A percentile compares a stretch with the other conserved stretches of the same genome.
These are phyloP conservation scores for Lissonota sp. DNA, from an alignment of 2,888 invertebrate species.

Conservation along the genomic window DNA sequence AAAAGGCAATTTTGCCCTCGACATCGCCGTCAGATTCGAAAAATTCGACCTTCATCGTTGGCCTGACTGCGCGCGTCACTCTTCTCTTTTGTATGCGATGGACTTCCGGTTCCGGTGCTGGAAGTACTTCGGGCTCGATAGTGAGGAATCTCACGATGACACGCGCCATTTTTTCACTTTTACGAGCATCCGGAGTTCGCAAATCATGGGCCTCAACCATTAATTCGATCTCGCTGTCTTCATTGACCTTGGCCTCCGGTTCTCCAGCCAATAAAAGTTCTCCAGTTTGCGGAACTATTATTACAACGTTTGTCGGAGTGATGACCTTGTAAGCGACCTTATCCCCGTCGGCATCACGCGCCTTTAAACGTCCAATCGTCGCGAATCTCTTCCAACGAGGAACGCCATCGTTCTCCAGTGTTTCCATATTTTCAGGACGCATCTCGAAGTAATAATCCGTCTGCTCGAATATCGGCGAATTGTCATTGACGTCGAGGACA, in stretches of 20 bases:
- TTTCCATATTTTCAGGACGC: constrained; percentile 77
- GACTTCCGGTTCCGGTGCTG: constrained; percentile 74
- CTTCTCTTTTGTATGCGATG: constrained; percentile 83
- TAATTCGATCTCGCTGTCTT: constrained; percentile 88
- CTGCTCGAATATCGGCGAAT: constrained; percentile 93
- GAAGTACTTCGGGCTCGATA: constrained; percentile 82
- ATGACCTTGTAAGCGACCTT: constrained; percentile 94
- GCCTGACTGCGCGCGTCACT: constrained; percentile 94
- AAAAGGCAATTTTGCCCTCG: constrained; percentile 94
- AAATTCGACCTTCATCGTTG: constrained; percentile 96
- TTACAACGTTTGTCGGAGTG: constrained; percentile 92
- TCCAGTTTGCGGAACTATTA: constrained; percentile 97
- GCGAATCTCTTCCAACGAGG: constrained; percentile 91
- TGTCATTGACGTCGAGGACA: constrained; percentile 95
- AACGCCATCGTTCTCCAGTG: constrained; percentile 86
- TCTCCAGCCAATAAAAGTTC: constrained; percentile 93
- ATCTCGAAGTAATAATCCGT: constrained; percentile 91
- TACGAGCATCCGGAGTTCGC: constrained; percentile 90
- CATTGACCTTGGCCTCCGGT: constrained; percentile 86
- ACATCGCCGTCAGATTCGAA: constrained; percentile 95
- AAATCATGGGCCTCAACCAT: constrained; percentile 94
- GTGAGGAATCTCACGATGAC: constrained; percentile 90
- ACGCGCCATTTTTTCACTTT: constrained; percentile 89
- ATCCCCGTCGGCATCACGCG: constrained; percentile 96
- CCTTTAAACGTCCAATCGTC: constrained; percentile 93